These are phyloP conservation scores for Baryphthengus martii DNA, from an alignment of 2,113 vertebrate genomes.

Conservation along the genomic window DNA sequence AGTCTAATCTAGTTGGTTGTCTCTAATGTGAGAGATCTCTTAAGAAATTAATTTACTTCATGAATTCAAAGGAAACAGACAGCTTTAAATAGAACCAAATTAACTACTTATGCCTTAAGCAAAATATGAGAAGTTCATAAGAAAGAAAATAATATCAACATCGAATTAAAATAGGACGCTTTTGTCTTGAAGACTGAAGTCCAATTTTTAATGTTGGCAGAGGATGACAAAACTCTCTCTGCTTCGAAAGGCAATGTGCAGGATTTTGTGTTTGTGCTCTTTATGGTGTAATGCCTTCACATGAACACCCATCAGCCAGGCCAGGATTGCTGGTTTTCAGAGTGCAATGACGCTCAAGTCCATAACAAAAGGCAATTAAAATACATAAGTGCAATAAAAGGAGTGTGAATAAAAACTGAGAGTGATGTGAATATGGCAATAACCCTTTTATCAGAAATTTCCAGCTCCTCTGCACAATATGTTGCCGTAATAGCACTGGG, in stretches of 20 bases:
- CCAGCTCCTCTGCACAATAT: not conserved
- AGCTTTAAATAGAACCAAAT: not conserved
- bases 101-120: not conserved
- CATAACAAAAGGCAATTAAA: conserved; percentile 43
- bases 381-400: conserved; percentile 26
- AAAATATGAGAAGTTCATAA: not conserved
- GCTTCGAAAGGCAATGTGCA: not conserved
- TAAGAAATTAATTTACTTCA: not conserved
- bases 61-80: not conserved
- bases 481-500: not conserved
- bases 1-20: not conserved
- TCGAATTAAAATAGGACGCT: not conserved
- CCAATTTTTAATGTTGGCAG: not conserved
- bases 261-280: not conserved
- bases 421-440: not conserved
- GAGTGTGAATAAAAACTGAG: not conserved
- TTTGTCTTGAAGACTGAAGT: not conserved
- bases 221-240: not conserved
- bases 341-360: not conserved
- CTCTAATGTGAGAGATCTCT: not conserved
- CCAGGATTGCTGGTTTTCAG: not conserved
- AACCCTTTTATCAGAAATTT: not conserved
- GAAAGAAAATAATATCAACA: not conserved
- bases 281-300: not conserved
- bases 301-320: not conserved